Evolutionary conservation across 2,797 vertebrate species (phyloP).

Genomic region (Borostomias antarcticus): DNA sequence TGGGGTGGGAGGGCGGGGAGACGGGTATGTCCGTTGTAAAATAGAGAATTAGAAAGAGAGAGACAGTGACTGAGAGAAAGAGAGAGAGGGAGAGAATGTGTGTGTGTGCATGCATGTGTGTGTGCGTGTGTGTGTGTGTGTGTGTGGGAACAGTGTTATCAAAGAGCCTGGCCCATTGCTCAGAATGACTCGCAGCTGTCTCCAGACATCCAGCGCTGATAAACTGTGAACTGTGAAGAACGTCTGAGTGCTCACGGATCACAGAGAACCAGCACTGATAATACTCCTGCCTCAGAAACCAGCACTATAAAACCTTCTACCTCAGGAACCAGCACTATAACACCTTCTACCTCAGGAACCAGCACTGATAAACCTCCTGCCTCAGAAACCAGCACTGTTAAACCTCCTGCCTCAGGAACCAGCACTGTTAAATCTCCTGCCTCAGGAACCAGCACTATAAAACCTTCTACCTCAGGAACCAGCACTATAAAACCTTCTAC

Average conservation of each 20-base stretch:
- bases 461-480: too few species aligned
- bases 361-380: too few species aligned
- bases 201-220: slow-evolving; percentile 78
- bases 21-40: too few species aligned
- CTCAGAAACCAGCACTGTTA: too few species aligned
- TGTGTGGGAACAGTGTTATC: slow-evolving; percentile 52
- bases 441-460: too few species aligned
- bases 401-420: too few species aligned
- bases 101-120: slow-evolving; percentile 43
- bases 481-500: too few species aligned
- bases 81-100: slow-evolving; percentile 10
- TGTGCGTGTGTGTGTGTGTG: neutral
- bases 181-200: slow-evolving; percentile 85
- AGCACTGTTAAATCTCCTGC: too few species aligned
- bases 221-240: slow-evolving; percentile 80
- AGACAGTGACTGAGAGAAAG: slow-evolving; percentile 8
- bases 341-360: too few species aligned
- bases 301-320: too few species aligned
- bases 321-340: too few species aligned
- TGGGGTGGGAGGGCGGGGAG: slow-evolving; percentile 17
- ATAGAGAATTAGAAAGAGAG: slow-evolving; percentile 2
- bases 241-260: slow-evolving; percentile 55
- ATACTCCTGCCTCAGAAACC: too few species aligned
- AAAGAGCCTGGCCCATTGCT: slow-evolving; percentile 71
- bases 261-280: neutral